phyloP scores from a whole-genome alignment of 2,888 invertebrate genomes.

The Neoascia interrupta region DNA sequence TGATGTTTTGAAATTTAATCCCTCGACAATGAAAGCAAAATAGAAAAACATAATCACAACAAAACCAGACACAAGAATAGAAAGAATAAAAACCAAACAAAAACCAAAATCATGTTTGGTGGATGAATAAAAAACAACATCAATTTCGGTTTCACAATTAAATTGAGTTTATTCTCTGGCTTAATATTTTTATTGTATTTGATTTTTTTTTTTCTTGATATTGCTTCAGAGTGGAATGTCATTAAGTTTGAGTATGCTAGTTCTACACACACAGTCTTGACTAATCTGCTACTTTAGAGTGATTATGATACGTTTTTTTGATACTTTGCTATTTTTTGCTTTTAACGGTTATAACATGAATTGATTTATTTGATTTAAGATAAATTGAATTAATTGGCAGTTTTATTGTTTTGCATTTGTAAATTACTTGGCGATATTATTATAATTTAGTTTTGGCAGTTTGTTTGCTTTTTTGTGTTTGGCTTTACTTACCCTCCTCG shows the following conservation, averaged over 20 bases:
- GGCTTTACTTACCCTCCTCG: slow-evolving; percentile 84
- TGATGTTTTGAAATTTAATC: not conserved
- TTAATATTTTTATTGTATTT: slow-evolving; percentile 16
- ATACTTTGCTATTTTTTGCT: slow-evolving; percentile 31
- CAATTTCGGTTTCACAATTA: slow-evolving; percentile 68
- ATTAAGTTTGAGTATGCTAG: slow-evolving; percentile 44
- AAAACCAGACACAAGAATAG: slow-evolving; percentile 17
- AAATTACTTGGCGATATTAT: slow-evolving; percentile 43
- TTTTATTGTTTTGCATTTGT: slow-evolving; percentile 24
- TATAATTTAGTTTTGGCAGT: slow-evolving; percentile 45
- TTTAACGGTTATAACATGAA: slow-evolving; percentile 68
- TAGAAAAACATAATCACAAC: not conserved
- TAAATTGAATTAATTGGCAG: slow-evolving; percentile 48
- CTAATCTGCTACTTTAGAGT: slow-evolving; percentile 51
- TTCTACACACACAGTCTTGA: slow-evolving; percentile 59
- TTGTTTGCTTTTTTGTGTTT: slow-evolving; percentile 46
- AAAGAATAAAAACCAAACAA: not conserved
- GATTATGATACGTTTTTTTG: slow-evolving; percentile 17
- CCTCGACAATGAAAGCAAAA: not conserved
- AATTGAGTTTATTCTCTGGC: slow-evolving; percentile 67
- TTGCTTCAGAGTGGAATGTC: slow-evolving; percentile 41
- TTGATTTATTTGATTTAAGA: slow-evolving; percentile 40
- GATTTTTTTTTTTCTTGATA: slow-evolving; percentile 8
- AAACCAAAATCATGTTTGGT: slow-evolving; percentile 42
- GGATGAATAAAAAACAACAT: slow-evolving; percentile 67